Evolutionary conservation across 2,888 invertebrate genomes (phyloP).

Genomic region (Yponomeuta malinellus): DNA sequence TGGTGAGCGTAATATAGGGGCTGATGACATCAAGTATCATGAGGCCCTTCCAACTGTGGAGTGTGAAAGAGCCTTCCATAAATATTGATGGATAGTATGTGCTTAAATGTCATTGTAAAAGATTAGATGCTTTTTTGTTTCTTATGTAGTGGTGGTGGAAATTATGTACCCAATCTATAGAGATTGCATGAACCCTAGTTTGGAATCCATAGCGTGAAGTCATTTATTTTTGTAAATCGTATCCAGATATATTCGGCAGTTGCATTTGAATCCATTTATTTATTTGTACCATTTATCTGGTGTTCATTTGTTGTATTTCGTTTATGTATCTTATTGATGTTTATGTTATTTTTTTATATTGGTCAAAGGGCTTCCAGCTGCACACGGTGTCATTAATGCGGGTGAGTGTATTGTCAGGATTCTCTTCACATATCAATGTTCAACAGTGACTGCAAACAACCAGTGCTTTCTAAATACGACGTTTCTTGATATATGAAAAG

Average conservation of each 20-base stretch:
- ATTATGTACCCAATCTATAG: background rate
- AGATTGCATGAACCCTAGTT: background rate
- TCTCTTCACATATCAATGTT: too few species aligned
- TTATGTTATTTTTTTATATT: conserved; percentile 42
- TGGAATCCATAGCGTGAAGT: background rate
- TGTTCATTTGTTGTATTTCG: background rate
- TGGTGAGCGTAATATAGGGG: too few species aligned
- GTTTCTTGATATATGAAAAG: background rate
- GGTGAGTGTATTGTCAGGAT: conserved; percentile 52
- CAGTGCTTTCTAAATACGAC: too few species aligned
- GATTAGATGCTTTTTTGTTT: background rate
- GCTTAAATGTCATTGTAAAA: too few species aligned
- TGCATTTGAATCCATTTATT: background rate
- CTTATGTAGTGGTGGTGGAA: background rate
- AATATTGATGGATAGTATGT: too few species aligned
- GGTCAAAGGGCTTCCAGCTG: conserved; percentile 61
- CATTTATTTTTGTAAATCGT: conserved; percentile 1
- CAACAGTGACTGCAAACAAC: too few species aligned
- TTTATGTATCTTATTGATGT: conserved; percentile 9
- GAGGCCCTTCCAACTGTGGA: too few species aligned
- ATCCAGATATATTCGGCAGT: background rate
- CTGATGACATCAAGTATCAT: too few species aligned
- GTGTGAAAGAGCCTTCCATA: too few species aligned
- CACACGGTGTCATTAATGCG: conserved; percentile 47
- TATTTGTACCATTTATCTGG: background rate